Conservation (phyloP, 1,140 invertebrate species). For the Calephelis virginiensis region DNA sequence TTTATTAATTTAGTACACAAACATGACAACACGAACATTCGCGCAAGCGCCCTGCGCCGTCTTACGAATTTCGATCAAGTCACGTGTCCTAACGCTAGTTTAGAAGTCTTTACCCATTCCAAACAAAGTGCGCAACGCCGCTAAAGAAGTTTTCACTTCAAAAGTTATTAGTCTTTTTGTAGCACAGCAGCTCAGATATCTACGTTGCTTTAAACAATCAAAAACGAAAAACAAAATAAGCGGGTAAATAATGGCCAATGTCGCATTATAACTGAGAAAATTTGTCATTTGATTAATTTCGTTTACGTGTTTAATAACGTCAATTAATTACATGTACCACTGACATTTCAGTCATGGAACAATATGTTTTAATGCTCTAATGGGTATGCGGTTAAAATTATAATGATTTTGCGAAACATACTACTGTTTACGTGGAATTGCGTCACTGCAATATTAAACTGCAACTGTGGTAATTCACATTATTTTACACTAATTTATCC, state of each 20-base stretch:
- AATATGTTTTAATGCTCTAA: slow-evolving; percentile 3
- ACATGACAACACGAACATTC: too few relatives aligned
- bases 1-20: too few relatives aligned
- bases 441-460: not conserved
- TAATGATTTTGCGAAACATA: slow-evolving; percentile 2
- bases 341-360: not conserved
- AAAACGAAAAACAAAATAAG: not conserved
- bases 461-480: not conserved
- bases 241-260: not conserved
- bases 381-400: slow-evolving; percentile 9
- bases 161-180: too few relatives aligned
- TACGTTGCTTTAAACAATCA: too few relatives aligned
- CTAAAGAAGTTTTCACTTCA: too few relatives aligned
- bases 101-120: too few relatives aligned
- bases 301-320: slow-evolving; percentile 2
- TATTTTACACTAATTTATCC: not conserved
- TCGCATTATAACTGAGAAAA: not conserved
- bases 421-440: not conserved
- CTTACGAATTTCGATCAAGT: too few relatives aligned
- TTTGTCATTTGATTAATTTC: not conserved
- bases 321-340: slow-evolving; percentile 6
- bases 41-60: too few relatives aligned
- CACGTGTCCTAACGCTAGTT: too few relatives aligned
- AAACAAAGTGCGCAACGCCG: too few relatives aligned
- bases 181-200: too few relatives aligned